Base-by-base conservation (phyloP, 1,140 invertebrate species). In the Lucilia cuprina region DNA sequence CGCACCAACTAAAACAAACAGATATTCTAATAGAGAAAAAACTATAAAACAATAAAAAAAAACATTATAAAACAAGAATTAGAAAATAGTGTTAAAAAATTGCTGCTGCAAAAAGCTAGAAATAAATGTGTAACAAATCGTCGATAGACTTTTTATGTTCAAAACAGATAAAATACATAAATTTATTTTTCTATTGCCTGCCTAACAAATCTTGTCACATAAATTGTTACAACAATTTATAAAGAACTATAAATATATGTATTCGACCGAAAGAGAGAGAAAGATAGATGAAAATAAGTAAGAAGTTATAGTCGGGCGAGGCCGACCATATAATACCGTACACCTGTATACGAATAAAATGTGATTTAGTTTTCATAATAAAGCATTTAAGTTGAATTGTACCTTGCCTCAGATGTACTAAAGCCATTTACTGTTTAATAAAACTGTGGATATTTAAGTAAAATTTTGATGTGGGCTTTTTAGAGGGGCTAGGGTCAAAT, bases 181-280 rank as follows among this genome's bases (percentile, higher is more conserved):
- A 75, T 75, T 75, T 75, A 75, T 34, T 75, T 75, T 34, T 75
- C 55, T 75, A 75, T 75, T 75, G 74, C 74, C 30, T 25, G 74
- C 25, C 74, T 75, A 75, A 75, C 74, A 75, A 75, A 75, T 75
- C 74, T 75, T 75, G 74, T 75, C 74, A 75, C 74, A 75, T 25
- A 75, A 75, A 75, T 75, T 75, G 74, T 75, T 75, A 75, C 74
- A 34, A 75, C 30, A 34, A 75, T 75, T 75, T 75, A 30, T 75
- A 35, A 60, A 60, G 13, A 60, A 60, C 55, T 60, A 10, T 41
- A 60, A 60, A 41, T 41, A 41, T 41, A 60, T 60, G 13, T 14
- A 60, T 60, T 17, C 55, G 55, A 60, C 55, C 55, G 10, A 60
- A 60, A 60, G 55, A 60, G 10, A 60, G 55, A 41, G 35, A n/a